A percentile compares a stretch with the other conserved stretches of the same genome.
Evolutionary conservation across 1,140 invertebrate genomes (phyloP).

Genomic region (Ptiloglossa arizonensis): DNA sequence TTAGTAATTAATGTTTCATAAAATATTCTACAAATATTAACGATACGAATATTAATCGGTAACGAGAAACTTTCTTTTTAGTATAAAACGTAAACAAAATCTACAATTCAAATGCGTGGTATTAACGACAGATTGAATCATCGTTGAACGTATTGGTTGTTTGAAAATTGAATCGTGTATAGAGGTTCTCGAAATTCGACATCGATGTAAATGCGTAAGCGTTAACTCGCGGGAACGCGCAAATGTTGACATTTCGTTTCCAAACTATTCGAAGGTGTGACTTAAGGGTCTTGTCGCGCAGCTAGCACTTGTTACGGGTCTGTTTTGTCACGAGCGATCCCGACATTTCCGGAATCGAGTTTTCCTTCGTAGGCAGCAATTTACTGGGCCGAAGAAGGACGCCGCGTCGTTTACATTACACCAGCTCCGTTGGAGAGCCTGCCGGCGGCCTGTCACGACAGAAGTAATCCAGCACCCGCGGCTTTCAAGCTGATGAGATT

Average conservation of each 20-base stretch:
- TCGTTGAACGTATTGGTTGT: no score
- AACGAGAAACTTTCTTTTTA: no score
- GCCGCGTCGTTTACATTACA: conserved; percentile 73
- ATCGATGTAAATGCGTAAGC: background rate
- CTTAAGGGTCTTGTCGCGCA: background rate
- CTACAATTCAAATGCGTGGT: background rate
- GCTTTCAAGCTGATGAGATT: conserved; percentile 76
- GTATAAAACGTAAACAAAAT: no score
- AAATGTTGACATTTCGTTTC: no score
- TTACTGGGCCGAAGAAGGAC: conserved; percentile 75
- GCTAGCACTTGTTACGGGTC: background rate
- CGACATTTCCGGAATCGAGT: conserved; percentile 29
- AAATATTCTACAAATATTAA: background rate
- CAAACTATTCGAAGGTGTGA: no score
- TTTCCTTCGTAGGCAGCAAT: conserved; percentile 71
- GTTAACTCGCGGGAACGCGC: no score
- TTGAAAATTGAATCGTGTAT: no score
- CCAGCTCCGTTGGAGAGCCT: conserved; percentile 67
- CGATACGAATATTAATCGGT: no score
- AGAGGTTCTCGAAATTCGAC: no score
- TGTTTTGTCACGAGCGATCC: conserved; percentile 1
- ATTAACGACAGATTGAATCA: background rate
- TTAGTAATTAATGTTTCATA: no score
- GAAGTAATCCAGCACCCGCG: conserved; percentile 64
- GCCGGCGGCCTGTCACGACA: conserved; percentile 74